Evolutionary conservation across 2,113 vertebrate genomes (phyloP).

Genomic region (Pithys albifrons): DNA sequence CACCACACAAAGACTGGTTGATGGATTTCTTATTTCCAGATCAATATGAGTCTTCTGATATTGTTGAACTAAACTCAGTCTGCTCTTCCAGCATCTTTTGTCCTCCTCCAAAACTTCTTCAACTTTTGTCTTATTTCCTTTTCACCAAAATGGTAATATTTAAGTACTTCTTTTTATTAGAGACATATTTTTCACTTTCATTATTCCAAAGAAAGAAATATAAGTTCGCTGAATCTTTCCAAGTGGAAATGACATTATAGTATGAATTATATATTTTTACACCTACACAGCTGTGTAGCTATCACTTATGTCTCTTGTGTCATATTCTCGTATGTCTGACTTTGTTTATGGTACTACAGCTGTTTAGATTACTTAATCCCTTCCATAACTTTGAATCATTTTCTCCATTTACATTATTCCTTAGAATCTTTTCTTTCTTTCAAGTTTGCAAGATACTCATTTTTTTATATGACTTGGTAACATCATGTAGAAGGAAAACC

Average conservation of each 20-base stretch:
- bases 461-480: background rate
- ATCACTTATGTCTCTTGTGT: background rate
- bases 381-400: background rate
- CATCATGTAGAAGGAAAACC: background rate
- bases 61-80: background rate
- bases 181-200: background rate
- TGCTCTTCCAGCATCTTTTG: background rate
- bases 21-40: background rate
- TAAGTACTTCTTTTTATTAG: background rate
- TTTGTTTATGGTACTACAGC: background rate
- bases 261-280: background rate
- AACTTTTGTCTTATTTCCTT: background rate
- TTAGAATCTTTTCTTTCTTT: background rate
- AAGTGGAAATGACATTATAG: background rate
- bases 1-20: background rate
- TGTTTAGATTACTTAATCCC: background rate
- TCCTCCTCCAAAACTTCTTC: background rate
- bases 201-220: background rate
- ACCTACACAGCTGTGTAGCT: background rate
- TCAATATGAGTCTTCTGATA: background rate
- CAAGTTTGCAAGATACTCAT: background rate
- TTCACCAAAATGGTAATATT: background rate
- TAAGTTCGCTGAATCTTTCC: background rate
- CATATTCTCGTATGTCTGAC: background rate
- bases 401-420: background rate